Conservation (phyloP, 1,140 invertebrate genomes). For the Drosophila quadrilineata region DNA sequence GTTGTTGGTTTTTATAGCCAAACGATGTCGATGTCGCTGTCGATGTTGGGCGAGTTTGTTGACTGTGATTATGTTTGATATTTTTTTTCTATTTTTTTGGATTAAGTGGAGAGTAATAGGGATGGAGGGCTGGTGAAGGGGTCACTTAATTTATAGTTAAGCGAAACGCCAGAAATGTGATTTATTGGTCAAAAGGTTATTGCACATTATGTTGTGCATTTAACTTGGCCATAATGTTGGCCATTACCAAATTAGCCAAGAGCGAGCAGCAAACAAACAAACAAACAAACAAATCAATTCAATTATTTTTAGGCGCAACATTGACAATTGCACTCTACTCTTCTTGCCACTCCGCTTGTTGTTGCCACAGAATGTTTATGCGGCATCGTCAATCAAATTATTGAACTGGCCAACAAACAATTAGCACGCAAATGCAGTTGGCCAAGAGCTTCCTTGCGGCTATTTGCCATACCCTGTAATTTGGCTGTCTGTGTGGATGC, state of each 20-base stretch:
- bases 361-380: conserved; percentile 49
- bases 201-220: conserved; percentile 62
- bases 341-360: neutral
- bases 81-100: no score
- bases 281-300: no score
- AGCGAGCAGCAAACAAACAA: no score
- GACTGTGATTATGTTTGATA: conserved; percentile 32
- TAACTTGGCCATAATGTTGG: conserved; percentile 49
- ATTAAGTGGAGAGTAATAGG: no score
- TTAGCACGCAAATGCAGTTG: neutral
- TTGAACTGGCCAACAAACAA: conserved; percentile 18
- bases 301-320: conserved; percentile 43
- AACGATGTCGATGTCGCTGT: conserved; percentile 11
- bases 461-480: neutral
- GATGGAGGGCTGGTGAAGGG: no score
- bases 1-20: conserved; percentile 48
- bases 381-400: conserved; percentile 41
- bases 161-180: conserved; percentile 58
- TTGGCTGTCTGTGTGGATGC: no score
- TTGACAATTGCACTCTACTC: conserved; percentile 33
- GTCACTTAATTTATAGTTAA: conserved; percentile 77
- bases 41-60: conserved; percentile 1
- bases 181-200: conserved; percentile 74
- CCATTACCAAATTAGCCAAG: no score
- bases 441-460: neutral